Percentiles rank a stretch among this genome's conserved stretches.
Conservation (phyloP, 2,113 vertebrate genomes). For the Zeus faber region DNA sequence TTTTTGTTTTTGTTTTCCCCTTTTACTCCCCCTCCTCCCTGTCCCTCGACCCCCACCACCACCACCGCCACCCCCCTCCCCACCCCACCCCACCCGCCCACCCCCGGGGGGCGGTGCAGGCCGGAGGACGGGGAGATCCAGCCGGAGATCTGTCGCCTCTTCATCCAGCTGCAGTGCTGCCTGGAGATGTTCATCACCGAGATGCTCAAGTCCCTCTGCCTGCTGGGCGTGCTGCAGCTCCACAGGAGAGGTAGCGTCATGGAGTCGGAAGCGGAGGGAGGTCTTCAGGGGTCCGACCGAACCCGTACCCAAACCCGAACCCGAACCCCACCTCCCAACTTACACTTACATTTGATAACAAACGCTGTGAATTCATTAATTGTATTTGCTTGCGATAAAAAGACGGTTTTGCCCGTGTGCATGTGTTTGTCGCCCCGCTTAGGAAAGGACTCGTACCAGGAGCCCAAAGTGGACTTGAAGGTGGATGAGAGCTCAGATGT, state of each 20-base stretch:
- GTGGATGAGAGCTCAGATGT: conserved; percentile 85
- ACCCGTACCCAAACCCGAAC: no score
- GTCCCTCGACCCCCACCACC: not conserved
- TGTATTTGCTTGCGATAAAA: no score
- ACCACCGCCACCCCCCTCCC: not conserved
- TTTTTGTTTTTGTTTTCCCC: no score
- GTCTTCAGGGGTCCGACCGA: no score
- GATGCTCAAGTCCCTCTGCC: conserved; percentile 96
- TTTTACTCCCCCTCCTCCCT: no score
- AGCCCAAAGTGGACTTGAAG: conserved; percentile 81
- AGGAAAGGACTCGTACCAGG: conserved; percentile 81
- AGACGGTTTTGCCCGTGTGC: conserved; percentile 16
- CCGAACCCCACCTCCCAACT: no score
- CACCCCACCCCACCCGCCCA: not conserved
- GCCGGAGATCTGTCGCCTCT: conserved; percentile 94
- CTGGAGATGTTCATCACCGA: conserved; percentile 98
- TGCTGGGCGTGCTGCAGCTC: conserved; percentile 93
- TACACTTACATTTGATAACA: no score
- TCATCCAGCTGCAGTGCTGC: conserved; percentile 96
- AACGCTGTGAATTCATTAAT: no score
- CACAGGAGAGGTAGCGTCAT: conserved; percentile 97
- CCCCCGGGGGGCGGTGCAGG: conserved; percentile 59
- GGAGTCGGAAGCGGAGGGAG: no score
- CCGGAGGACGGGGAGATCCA: conserved; percentile 96
- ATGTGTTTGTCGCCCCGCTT: conserved; percentile 37